Base-by-base conservation (phyloP, 2,113 vertebrate species). In the Poeciliopsis retropinna region DNA sequence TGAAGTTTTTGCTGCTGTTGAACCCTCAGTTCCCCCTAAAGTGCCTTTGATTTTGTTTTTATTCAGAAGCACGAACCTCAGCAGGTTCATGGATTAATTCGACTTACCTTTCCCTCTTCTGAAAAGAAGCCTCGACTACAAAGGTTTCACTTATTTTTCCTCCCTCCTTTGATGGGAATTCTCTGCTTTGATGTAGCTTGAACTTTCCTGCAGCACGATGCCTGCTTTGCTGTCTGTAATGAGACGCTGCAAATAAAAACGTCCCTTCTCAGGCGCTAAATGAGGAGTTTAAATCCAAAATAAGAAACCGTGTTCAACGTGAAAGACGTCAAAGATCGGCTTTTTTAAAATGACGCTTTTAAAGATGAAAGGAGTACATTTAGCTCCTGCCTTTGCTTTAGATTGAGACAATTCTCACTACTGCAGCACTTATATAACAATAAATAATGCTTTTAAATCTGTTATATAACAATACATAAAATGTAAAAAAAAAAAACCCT, bases 111-210 rank as follows among this genome's bases (percentile, higher is more conserved):
- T 44, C 8, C 41, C 41, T 31, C 25, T 68, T 54, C 34, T 41
- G 30, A 76, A 81, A 79, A 62, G 70, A 64, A 51, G 68, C 34
- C 64, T 60, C 64, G 41, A 85, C 81, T 78, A 91, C 83, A 87
- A 88, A 89, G 80, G 72, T 82, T 79, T 85, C 30, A 34, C 47
- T 41, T 62, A 85, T 29, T 64, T 66, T 34, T 19, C 0, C 31
- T 82, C 32, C 31, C 70, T 64, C 67, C 74, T 89, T 89, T 90
- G 78, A 91, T 88, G 88, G 83, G 80, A 73, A 74, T 67, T 57
- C 73, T 76, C 14, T 0, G 27, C 87, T 90, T 89, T 91, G 85
- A 90, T 87, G 87, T 82, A 10, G 74, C 71, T 41, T 75, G 69
- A 83, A 82, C 76, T 76, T 79, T 73, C 34, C 69, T 80, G 85